Evolutionary conservation across 1,140 invertebrate species (phyloP).

Genomic region (Microplitis demolitor): DNA sequence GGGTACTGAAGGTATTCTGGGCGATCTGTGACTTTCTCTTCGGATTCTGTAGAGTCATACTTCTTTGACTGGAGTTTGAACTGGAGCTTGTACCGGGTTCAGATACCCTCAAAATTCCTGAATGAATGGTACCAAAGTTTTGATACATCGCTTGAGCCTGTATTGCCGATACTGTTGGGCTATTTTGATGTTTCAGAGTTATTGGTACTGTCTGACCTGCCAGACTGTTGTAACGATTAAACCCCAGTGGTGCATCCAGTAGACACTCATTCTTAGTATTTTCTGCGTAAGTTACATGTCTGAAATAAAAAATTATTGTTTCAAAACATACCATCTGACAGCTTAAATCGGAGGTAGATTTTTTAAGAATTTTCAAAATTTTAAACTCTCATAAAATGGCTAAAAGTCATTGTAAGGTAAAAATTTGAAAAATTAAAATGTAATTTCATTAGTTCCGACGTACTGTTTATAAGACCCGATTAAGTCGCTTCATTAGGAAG

Average conservation of each 20-base stretch:
- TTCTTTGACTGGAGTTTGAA: conserved; percentile 57
- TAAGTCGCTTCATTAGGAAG: too few relatives aligned
- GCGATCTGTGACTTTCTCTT: conserved; percentile 57
- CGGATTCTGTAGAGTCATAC: conserved; percentile 59
- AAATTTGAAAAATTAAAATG: too few relatives aligned
- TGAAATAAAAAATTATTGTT: conserved; percentile 6
- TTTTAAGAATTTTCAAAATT: too few relatives aligned
- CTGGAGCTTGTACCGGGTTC: conserved; percentile 56
- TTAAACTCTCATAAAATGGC: too few relatives aligned
- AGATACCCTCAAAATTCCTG: conserved; percentile 55
- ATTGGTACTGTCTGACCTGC: conserved; percentile 60
- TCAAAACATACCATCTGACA: not conserved
- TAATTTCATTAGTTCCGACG: too few relatives aligned
- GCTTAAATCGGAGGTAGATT: too few relatives aligned
- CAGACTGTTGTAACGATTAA: conserved; percentile 50
- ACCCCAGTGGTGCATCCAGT: conserved; percentile 52
- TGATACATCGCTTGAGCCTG: conserved; percentile 57
- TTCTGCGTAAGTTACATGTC: conserved; percentile 31
- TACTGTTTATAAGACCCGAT: too few relatives aligned
- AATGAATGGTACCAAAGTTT: conserved; percentile 59
- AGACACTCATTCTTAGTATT: conserved; percentile 47
- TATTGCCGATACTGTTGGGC: conserved; percentile 49
- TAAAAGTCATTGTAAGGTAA: too few relatives aligned
- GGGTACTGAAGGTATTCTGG: conserved; percentile 59
- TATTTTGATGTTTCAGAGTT: conserved; percentile 57